Conservation (phyloP, 2,797 vertebrate species). For the Pantherophis vulpinus region DNA sequence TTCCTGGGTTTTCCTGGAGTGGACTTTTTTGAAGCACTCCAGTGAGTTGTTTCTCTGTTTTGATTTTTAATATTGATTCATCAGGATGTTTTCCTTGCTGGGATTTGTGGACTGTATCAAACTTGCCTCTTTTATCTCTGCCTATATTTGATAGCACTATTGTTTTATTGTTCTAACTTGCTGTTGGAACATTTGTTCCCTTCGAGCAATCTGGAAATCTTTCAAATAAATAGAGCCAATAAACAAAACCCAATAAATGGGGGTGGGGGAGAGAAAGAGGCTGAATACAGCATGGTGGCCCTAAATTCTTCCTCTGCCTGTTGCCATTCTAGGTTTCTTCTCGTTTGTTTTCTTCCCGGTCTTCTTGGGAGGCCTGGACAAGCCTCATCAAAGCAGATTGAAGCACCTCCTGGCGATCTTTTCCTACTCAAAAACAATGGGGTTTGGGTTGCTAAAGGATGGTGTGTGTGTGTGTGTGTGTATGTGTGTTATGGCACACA, state of each 20-base stretch:
- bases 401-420: constrained; percentile 62
- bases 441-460: constrained; percentile 38
- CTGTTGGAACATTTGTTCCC: neutral
- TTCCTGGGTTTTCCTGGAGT: neutral
- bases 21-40: neutral
- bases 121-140: neutral
- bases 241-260: neutral
- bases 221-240: neutral
- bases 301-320: constrained; percentile 46
- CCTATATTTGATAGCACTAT: neutral
- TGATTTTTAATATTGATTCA: neutral
- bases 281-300: neutral
- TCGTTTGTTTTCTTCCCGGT: constrained; percentile 48
- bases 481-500: neutral
- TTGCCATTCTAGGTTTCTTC: constrained; percentile 42
- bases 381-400: constrained; percentile 57
- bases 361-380: constrained; percentile 56
- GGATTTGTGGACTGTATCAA: neutral
- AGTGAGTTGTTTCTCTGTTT: neutral
- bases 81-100: neutral
- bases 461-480: constrained; percentile 29
- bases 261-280: neutral
- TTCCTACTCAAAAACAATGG: constrained; percentile 51
- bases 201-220: neutral
- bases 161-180: neutral